phyloP scores from a whole-genome alignment of 2,113 vertebrate genomes.

The Sander lucioperca region DNA sequence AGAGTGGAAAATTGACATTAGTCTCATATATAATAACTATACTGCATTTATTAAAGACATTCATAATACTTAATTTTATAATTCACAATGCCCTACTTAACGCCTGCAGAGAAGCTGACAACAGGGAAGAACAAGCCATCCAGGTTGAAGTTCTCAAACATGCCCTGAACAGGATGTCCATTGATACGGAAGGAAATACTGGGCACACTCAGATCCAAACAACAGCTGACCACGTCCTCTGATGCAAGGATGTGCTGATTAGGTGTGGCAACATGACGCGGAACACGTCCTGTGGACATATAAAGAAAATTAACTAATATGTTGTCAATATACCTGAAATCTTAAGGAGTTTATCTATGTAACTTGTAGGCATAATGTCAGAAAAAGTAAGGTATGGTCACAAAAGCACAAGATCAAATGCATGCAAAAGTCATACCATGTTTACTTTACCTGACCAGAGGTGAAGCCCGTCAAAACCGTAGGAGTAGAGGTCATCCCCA shows the following conservation, averaged over 20 bases:
- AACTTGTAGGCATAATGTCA: not conserved
- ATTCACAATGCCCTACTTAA: constrained; percentile 82
- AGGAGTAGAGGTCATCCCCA: constrained; percentile 94
- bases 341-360: not conserved
- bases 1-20: not conserved
- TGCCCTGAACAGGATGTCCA: constrained; percentile 92
- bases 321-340: not conserved
- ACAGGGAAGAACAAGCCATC: constrained; percentile 93
- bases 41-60: not conserved
- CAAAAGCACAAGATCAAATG: not conserved
- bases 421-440: not conserved
- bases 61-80: not conserved
- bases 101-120: constrained; percentile 92
- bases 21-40: not conserved
- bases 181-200: constrained; percentile 95
- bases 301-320: not conserved
- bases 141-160: constrained; percentile 95
- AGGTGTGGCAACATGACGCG: constrained; percentile 86
- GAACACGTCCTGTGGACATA: constrained; percentile 87
- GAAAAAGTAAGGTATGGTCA: not conserved
- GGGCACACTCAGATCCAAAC: constrained; percentile 91
- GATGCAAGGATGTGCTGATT: constrained; percentile 87
- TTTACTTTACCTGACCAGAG: constrained; percentile 91
- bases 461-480: constrained; percentile 91
- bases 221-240: constrained; percentile 94